These are phyloP conservation scores for Tragelaphus eurycerus DNA, from an alignment of 2,797 vertebrate genomes.

Conservation along the genomic window DNA sequence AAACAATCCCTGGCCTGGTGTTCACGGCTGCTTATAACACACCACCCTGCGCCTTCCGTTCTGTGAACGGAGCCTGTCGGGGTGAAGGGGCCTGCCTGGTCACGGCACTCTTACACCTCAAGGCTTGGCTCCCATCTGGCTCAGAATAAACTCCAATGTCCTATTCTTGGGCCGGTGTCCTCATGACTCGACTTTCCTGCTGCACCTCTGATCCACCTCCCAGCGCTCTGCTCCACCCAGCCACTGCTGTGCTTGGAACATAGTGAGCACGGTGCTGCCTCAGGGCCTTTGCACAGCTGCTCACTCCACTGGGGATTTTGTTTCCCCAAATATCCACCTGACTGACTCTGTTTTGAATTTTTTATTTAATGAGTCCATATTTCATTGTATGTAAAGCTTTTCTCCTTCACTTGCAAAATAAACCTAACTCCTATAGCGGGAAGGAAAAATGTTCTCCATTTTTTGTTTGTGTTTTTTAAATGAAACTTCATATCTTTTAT, in stretches of 20 bases:
- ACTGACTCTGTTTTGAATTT: neutral
- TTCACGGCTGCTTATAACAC: accelerated
- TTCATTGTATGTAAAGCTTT: accelerated
- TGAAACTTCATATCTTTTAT: neutral
- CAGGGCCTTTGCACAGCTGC: slow-evolving; percentile 13
- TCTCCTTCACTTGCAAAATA: neutral
- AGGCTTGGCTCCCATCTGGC: neutral
- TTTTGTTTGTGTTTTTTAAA: neutral
- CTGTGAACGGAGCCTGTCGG: neutral
- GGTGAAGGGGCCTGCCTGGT: neutral
- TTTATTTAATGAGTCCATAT: neutral
- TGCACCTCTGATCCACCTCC: accelerated
- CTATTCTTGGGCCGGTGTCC: neutral
- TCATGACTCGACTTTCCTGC: neutral
- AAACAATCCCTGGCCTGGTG: neutral
- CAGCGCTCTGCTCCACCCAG: accelerated
- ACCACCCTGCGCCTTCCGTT: accelerated
- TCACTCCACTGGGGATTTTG: accelerated
- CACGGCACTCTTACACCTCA: neutral
- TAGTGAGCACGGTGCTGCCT: accelerated
- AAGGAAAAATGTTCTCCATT: neutral
- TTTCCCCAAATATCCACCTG: neutral
- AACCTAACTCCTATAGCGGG: accelerated
- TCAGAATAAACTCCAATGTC: accelerated
- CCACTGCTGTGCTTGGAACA: neutral